Base-by-base conservation (phyloP, 2,113 vertebrate genomes). In the Cyanoliseus patagonus region DNA sequence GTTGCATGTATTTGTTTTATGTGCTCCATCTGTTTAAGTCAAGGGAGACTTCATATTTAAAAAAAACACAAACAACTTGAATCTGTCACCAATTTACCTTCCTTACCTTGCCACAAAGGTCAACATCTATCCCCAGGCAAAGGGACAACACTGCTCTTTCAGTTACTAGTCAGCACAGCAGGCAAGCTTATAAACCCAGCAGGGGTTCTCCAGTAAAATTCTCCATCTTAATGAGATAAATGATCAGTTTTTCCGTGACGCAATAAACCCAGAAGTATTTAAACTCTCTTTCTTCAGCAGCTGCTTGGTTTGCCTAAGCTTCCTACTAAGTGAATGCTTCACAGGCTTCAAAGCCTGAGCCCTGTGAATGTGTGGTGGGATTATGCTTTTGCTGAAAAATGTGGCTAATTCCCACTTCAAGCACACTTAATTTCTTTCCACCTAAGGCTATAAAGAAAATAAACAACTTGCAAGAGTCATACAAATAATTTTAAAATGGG, bases 361-460 rank as follows among this genome's bases (percentile, higher is more conserved):
- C 88, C 62, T 84, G 79, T 53, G 76, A 95, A 82, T 91, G 47
- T 61, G 74, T 0, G 1, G 61, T 59, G 41, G 68, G 80, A 94
- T 94, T 85, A 92, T 76, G 66, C 22, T 83, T 94, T 91, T 94
- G 90, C 82, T 83, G 72, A 95, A 94, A 95, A 85, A 87, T 97
- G 88, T 83, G 83, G 44, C 47, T 92, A 92, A 95, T 95, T 97
- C 91, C 83, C 92, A 96, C 84, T 94, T 95, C 93, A 96, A 96
- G 94, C 61, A 68, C 82, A 90, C 78, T 92, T 92, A 89, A 94
- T 97, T 94, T 89, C 88, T 92, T 96, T 97, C 83, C 83, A 94
- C 88, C 88, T 92, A 68, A 94, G 90, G 96, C 92, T 91, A 86
- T 88, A 84, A 95, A 70, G 86, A 96, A 97, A 97, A 96, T 95